These are phyloP conservation scores for Trachemys scripta DNA, from an alignment of 2,113 vertebrate genomes.

Conservation along the genomic window DNA sequence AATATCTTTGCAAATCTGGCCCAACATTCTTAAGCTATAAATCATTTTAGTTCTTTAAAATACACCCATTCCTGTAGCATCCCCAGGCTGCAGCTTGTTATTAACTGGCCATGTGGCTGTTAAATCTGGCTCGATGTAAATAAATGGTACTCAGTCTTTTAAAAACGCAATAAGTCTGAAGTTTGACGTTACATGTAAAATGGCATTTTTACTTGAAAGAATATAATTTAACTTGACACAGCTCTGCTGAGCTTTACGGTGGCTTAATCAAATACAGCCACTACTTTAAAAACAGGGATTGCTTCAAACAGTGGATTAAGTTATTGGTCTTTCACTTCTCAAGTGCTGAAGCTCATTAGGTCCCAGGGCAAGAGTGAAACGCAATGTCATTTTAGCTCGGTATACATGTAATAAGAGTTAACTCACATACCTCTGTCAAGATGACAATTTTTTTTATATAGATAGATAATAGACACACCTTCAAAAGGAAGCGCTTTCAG, in stretches of 20 bases:
- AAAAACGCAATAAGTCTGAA: constrained; percentile 36
- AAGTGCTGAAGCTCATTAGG: constrained; percentile 62
- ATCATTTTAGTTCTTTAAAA: constrained; percentile 31
- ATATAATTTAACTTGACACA: constrained; percentile 62
- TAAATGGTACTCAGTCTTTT: constrained; percentile 34
- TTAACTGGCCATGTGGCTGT: background rate
- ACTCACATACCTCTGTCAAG: background rate
- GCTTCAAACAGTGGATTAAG: constrained; percentile 70
- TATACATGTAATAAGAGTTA: constrained; percentile 13
- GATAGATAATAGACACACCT: background rate
- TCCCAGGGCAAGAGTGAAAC: constrained; percentile 44
- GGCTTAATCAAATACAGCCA: constrained; percentile 69
- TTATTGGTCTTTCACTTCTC: constrained; percentile 69
- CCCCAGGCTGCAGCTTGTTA: constrained; percentile 25
- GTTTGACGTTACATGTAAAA: constrained; percentile 22
- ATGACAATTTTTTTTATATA: background rate
- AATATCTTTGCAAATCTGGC: background rate
- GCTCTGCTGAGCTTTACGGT: constrained; percentile 56
- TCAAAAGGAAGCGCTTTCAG: background rate
- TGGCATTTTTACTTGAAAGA: constrained; percentile 48
- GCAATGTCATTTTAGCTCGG: constrained; percentile 17
- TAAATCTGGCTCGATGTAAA: constrained; percentile 33
- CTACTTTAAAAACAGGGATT: constrained; percentile 54
- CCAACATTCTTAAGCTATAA: background rate
- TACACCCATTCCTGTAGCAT: background rate